Percentiles rank a stretch among this genome's conserved stretches.
Conservation (phyloP, 2,113 vertebrate species). For the Protobothrops flavoviridis region DNA sequence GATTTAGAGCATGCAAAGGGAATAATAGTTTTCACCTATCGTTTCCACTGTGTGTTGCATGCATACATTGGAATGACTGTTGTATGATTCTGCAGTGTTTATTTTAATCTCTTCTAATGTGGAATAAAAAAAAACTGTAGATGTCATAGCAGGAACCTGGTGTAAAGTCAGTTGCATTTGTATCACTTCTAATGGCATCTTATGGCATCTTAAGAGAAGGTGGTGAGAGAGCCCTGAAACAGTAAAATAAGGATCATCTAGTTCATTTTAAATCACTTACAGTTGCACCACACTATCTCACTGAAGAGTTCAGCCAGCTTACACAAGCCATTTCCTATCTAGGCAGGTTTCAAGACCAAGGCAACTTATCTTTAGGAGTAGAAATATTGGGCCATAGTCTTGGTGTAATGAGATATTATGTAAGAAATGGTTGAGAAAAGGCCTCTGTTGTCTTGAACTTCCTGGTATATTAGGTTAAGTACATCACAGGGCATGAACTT, state of each 20-base stretch:
- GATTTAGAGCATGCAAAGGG: conserved; percentile 63
- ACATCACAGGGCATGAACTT: conserved; percentile 43
- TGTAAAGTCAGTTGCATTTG: not conserved
- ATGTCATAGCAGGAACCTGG: not conserved
- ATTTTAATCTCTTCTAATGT: conserved; percentile 53
- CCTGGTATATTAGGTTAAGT: conserved; percentile 40
- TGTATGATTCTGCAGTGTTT: conserved; percentile 43
- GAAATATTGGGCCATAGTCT: conserved; percentile 29
- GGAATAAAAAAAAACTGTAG: conserved; percentile 45
- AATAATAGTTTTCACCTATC: conserved; percentile 58
- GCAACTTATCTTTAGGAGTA: not conserved
- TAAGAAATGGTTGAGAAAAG: conserved; percentile 41
- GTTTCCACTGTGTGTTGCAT: conserved; percentile 69
- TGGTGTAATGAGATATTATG: conserved; percentile 31
- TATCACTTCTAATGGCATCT: not conserved
- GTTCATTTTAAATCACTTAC: conserved; percentile 14
- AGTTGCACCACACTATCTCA: not conserved
- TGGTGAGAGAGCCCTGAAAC: not conserved
- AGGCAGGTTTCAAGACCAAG: not conserved
- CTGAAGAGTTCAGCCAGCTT: not conserved
- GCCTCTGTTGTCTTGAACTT: conserved; percentile 44
- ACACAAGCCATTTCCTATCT: not conserved
- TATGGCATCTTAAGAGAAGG: conserved; percentile 3
- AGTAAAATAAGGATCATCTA: not conserved
- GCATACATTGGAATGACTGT: conserved; percentile 59